These are phyloP conservation scores for Prionailurus viverrinus DNA, from an alignment of 2,113 vertebrate genomes.

Conservation along the genomic window DNA sequence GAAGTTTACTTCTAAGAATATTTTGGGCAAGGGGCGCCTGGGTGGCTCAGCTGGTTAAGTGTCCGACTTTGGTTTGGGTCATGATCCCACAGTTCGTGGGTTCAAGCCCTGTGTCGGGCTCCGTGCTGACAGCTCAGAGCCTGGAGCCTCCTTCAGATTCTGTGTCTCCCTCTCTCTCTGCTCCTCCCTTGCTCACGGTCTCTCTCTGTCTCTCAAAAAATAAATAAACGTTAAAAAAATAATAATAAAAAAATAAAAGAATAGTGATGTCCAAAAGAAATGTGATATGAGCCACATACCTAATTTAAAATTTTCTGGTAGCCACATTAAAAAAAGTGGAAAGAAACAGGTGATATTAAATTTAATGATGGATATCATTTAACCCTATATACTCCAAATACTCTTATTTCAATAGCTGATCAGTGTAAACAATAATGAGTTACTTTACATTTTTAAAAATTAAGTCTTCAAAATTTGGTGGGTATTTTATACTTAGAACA, in stretches of 20 bases:
- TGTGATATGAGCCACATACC: not conserved
- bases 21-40: not conserved
- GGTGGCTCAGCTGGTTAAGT: too few species aligned
- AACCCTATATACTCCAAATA: not conserved
- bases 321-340: not conserved
- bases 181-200: too few species aligned
- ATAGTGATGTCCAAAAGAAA: not conserved
- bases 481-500: not conserved
- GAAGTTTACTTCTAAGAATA: conserved; percentile 39
- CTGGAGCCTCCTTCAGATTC: too few species aligned
- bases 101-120: too few species aligned
- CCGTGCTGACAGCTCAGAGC: too few species aligned
- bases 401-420: not conserved
- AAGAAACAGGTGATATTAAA: not conserved
- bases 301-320: not conserved
- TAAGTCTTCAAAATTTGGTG: conserved; percentile 17
- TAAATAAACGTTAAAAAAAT: too few species aligned
- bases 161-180: too few species aligned
- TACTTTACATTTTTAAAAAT: not conserved
- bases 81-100: too few species aligned
- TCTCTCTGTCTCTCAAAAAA: too few species aligned
- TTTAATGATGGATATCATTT: conserved; percentile 35
- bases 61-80: too few species aligned
- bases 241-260: too few species aligned
- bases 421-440: not conserved